phyloP scores from a whole-genome alignment of 2,888 invertebrate genomes.

The Dromius quadrimaculatus region DNA sequence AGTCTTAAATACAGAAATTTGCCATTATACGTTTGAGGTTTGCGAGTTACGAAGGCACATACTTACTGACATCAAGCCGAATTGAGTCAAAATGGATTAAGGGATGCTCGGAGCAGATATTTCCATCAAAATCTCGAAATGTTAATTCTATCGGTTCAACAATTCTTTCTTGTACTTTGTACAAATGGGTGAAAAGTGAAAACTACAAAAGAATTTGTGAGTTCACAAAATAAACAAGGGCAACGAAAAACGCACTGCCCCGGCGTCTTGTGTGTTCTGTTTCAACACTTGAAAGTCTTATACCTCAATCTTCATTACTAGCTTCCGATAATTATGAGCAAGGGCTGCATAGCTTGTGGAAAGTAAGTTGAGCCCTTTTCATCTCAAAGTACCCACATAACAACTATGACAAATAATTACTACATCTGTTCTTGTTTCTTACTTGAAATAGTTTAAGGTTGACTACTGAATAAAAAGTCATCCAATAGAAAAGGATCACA shows the following conservation, averaged over 20 bases:
- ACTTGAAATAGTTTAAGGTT: constrained; percentile 21
- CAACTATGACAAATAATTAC: constrained; percentile 49
- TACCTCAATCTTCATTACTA: constrained; percentile 45
- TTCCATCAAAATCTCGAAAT: no score
- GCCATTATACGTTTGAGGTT: no score
- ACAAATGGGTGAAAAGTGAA: no score
- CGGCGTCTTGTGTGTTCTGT: constrained; percentile 41
- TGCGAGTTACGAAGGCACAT: no score
- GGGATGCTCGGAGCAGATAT: no score
- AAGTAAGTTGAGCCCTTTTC: constrained; percentile 25
- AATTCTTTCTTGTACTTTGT: no score
- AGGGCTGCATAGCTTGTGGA: constrained; percentile 13
- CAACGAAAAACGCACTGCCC: constrained; percentile 4
- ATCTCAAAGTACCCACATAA: constrained; percentile 45
- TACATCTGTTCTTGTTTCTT: constrained; percentile 17
- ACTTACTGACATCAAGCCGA: no score
- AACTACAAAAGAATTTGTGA: no score
- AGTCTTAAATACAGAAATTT: no score
- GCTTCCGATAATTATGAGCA: constrained; percentile 41
- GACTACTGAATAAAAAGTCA: constrained; percentile 29
- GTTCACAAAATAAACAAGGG: constrained; percentile 37
- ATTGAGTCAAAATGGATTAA: no score
- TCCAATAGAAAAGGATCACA: no score
- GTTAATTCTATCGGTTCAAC: no score
- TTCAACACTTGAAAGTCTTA: constrained; percentile 40